Conservation (phyloP, 2,888 invertebrate genomes). For the Drosophila nr. perissopoda region DNA sequence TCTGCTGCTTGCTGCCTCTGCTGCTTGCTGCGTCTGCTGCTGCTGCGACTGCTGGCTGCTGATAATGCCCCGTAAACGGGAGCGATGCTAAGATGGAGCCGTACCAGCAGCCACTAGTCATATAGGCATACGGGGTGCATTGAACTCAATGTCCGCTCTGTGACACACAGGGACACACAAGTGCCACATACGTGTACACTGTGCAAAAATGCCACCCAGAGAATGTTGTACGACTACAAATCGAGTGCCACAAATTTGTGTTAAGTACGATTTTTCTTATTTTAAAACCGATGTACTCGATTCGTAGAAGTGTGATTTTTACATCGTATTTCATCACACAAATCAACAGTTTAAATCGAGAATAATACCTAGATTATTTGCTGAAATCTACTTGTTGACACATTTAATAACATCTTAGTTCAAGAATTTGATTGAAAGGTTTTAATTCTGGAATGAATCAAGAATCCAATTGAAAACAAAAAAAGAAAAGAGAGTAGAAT, state of each 20-base stretch:
- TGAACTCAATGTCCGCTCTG: constrained; percentile 29
- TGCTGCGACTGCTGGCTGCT: constrained; percentile 14
- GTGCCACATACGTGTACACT: constrained; percentile 1
- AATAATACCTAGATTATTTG: too few relatives aligned
- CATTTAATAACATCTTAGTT: too few relatives aligned
- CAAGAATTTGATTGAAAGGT: too few relatives aligned
- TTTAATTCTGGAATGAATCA: too few relatives aligned
- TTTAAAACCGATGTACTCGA: not conserved
- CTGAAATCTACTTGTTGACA: too few relatives aligned
- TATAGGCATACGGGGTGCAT: constrained; percentile 24
- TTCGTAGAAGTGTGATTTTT: too few relatives aligned
- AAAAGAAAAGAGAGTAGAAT: too few relatives aligned
- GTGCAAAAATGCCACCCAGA: not conserved
- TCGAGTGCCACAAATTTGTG: not conserved
- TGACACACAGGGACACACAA: constrained; percentile 23
- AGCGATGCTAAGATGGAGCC: constrained; percentile 12
- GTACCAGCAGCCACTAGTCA: constrained; percentile 22
- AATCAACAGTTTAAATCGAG: too few relatives aligned
- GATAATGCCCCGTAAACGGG: constrained; percentile 32
- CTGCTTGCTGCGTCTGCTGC: not conserved
- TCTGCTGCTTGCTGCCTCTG: constrained; percentile 22
- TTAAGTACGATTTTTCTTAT: not conserved
- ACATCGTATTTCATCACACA: too few relatives aligned
- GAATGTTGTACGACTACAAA: not conserved
- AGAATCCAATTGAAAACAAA: too few relatives aligned